Evolutionary conservation across 2,888 invertebrate genomes (phyloP), one percentile per base, ranked within the genome.

Genomic region (Hirtodrosophila alboralis): DNA sequence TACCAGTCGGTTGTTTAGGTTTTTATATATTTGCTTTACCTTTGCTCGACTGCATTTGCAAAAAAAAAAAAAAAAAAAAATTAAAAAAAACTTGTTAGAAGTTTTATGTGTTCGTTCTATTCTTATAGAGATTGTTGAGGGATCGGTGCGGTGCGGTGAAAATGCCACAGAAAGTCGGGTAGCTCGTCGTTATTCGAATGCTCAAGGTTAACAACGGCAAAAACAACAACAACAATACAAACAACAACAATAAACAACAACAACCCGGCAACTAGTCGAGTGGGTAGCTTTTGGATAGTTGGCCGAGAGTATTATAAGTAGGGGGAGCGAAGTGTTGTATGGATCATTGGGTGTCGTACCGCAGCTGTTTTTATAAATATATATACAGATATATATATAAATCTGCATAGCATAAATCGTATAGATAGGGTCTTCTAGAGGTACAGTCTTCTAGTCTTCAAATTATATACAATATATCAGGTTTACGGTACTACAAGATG

Each of bases 61-160:
- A 72, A 23, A n/a, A n/a, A n/a, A n/a, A n/a, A n/a, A n/a, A n/a
- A n/a, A n/a, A n/a, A n/a, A n/a, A n/a, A n/a, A n/a, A n/a, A n/a
- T n/a, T n/a, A n/a, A n/a, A n/a, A n/a, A n/a, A n/a, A 76, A 76
- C 75, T 73, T 75, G 75, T 75, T 75, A 75, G 63, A 70, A 69
- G 40, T 70, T 53, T 52, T 59, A 9, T 59, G 71, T n/a, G n/a
- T n/a, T n/a, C n/a, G n/a, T 71, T 66, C 73, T 73, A 59, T 68
- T 68, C 71, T 56, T 58, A 56, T 49, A 34, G 21, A 3, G 26
- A 43, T 16, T 21, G 21, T 7, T n/a, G 16, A 18, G 33, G 16
- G 28, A 18, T 48, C 21, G 27, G 21, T 28, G 6, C 13, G 13
- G 48, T 13, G 31, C 14, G 45, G 26, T 5, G 45, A 6, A 23